Base-by-base conservation (phyloP, 2,113 vertebrate genomes). In the Bucco capensis region DNA sequence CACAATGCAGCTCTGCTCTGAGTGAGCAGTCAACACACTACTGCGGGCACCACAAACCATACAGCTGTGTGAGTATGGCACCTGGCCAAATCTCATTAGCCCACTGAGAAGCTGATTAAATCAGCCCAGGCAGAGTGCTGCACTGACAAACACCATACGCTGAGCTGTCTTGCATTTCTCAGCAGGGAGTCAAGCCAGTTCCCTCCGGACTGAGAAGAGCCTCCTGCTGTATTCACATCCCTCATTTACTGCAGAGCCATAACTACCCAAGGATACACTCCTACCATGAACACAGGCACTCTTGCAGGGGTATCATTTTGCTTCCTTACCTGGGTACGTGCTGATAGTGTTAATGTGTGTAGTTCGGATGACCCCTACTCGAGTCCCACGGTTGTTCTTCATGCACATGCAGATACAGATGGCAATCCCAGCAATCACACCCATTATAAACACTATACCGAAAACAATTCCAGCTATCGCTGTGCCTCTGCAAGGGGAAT, bases 371-470 rank as follows among this genome's bases (percentile, higher is more conserved):
- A 98, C 98, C 3, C 98, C 98, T 27, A 99, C 98, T 27, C 98
- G 97, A 4, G 98, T 96, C 2, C 98, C 98, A 1, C 96, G 97
- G 62, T 96, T 97, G 79, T 97, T 98, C 95, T 99, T 99, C 97
- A 98, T 92, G 80, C 98, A 99, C 98, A 99, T 98, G 81, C 98
- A 99, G 96, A 99, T 91, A 19, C 98, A 99, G 79, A 99, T 98
- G 93, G 98, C 98, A 56, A 99, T 92, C 24, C 98, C 98, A 1
- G 98, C 98, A 82, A 98, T 96, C 31, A 98, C 98, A 10, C 98
- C 98, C 98, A 99, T 98, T 96, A 99, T 96, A 88, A 99, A 99
- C 31, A 99, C 98, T 44, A 99, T 98, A 21, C 99, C 98, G 8
- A 99, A 99, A 77, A 99, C 98, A 22, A 99, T 99, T 23, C 98